A percentile compares a stretch with the other conserved stretches of the same genome.
These are phyloP conservation scores for Stylophora pistillata DNA, from an alignment of 64 coral and sea anemone species.

Conservation along the genomic window DNA sequence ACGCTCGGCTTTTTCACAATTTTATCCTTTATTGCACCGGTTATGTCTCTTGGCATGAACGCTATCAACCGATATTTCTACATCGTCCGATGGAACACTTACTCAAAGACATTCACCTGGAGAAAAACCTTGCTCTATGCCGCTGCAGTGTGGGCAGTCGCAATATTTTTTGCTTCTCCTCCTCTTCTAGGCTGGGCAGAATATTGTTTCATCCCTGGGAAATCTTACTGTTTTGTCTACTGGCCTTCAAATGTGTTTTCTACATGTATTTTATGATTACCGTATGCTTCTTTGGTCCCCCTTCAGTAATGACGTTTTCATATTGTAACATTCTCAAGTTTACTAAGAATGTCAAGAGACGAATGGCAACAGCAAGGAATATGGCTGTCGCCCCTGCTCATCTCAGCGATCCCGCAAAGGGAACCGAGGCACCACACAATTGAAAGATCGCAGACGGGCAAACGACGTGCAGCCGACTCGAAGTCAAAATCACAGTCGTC, in stretches of 20 bases:
- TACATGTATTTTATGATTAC: constrained; percentile 76
- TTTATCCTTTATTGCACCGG: constrained; percentile 8
- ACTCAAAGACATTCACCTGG: constrained; percentile 1
- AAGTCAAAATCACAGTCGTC: neutral
- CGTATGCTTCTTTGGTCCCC: constrained; percentile 62
- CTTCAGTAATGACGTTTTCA: constrained; percentile 43
- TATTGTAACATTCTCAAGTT: constrained; percentile 61
- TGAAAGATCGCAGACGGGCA: neutral
- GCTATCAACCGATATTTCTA: constrained; percentile 31
- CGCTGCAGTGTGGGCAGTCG: neutral
- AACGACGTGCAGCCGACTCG: neutral
- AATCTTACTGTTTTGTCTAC: constrained; percentile 70
- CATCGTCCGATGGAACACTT: constrained; percentile 49
- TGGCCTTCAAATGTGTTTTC: constrained; percentile 66
- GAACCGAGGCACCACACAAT: neutral
- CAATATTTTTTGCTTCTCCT: constrained; percentile 7
- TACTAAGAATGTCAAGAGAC: constrained; percentile 20
- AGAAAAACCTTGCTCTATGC: neutral
- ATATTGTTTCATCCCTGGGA: constrained; percentile 34
- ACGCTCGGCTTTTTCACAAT: constrained; percentile 21
- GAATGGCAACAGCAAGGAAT: neutral
- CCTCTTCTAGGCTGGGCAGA: constrained; percentile 49
- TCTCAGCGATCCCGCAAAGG: neutral
- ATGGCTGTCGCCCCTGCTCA: neutral
- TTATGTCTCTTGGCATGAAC: constrained; percentile 25